Evolutionary conservation across 2,113 vertebrate species (phyloP), one percentile per base, ranked within the genome.

Genomic region (Psephotus haematonotus): DNA sequence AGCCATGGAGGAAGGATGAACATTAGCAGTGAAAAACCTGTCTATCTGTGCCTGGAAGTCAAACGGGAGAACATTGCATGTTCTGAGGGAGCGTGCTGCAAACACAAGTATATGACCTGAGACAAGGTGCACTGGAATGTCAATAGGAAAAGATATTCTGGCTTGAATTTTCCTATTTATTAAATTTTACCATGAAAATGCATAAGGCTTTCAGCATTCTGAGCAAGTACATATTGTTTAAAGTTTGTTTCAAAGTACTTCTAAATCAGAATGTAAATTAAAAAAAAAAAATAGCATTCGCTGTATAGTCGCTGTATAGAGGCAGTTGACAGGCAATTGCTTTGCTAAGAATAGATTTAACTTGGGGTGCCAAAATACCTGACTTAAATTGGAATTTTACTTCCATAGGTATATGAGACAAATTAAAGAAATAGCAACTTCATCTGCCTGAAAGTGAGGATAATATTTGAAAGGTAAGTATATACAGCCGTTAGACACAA

Each of bases 21-120:
- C 5, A 37, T 28, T 49, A 64, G 20, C 35, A 64, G 35, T 49
- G 29, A 47, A 62, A 90, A 76, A 11, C 29, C 20, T 63, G 5
- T 15, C 13, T 35, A 6, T 53, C 10, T 0, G 0, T 68, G 31
- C 25, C 33, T 50, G 11, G 17, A 44, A 59, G 31, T 29, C 27
- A 20, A n/a, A 31, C 15, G 16, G 17, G 27, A 64, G 17, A 27
- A 43, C 23, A 43, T 9, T 31, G 35, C 10, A 37, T 4, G 6
- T 23, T 57, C 50, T 57, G 27, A 64, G 22, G 28, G 37, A 79
- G 23, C 5, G 5, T 60, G 8, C 17, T 60, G 28, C 6, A 39
- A 67, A 59, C 39, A 39, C 6, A 59, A 44, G 12, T 57, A 39
- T 50, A 52, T 43, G 19, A 7, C 11, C 33, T 25, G 37, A 59